Conservation (phyloP, 2,113 vertebrate genomes). For the Columba livia region DNA sequence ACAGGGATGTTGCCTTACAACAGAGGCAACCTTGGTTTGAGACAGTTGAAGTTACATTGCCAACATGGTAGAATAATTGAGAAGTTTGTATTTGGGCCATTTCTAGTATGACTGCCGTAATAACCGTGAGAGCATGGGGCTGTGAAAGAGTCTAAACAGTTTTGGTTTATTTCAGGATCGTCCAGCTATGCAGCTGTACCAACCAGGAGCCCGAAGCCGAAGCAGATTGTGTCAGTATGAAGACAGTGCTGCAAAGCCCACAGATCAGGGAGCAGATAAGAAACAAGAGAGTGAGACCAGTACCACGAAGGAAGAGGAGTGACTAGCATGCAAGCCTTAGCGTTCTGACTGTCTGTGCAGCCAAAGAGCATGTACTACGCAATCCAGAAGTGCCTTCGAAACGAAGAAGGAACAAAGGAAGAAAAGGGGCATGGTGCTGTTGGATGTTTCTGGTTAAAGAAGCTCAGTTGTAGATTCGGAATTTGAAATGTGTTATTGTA, state of each 20-base stretch:
- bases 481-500: constrained; percentile 69
- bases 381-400: constrained; percentile 90
- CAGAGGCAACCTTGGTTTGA: not conserved
- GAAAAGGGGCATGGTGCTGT: constrained; percentile 68
- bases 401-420: constrained; percentile 68
- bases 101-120: not conserved
- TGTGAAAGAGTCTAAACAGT: constrained; percentile 10
- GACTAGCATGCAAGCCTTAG: constrained; percentile 69
- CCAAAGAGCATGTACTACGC: constrained; percentile 84
- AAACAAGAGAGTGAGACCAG: constrained; percentile 83
- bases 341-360: constrained; percentile 79
- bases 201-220: constrained; percentile 91
- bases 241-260: constrained; percentile 70
- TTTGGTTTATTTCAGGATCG: constrained; percentile 85
- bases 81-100: not conserved
- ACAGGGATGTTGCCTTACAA: not conserved
- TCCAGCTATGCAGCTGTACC: constrained; percentile 96
- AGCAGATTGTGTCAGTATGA: constrained; percentile 74
- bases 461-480: constrained; percentile 62
- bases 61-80: not conserved
- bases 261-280: constrained; percentile 76
- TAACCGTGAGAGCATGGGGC: not conserved
- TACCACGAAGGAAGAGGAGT: constrained; percentile 83
- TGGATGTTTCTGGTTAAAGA: constrained; percentile 70
- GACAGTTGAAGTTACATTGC: not conserved